Conservation (phyloP, 1,140 invertebrate genomes). For the Brachionus manjavacas region DNA sequence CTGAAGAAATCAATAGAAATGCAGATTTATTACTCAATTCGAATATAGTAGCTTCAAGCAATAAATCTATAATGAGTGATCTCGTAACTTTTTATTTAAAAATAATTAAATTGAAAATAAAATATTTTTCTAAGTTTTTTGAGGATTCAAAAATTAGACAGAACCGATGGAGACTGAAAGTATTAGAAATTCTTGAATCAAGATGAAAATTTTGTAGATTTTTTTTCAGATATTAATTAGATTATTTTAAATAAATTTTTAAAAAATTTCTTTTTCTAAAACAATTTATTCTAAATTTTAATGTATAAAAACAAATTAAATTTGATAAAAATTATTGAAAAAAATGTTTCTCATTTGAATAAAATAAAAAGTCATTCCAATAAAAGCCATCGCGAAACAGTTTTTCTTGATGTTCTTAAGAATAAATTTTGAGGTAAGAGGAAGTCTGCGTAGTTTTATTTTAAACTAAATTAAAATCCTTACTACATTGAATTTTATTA, state of each 20-base stretch:
- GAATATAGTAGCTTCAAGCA: not conserved
- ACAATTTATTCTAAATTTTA: no score
- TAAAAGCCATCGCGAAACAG: no score
- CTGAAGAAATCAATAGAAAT: not conserved
- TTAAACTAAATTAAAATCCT: no score
- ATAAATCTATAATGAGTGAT: slow-evolving; percentile 16
- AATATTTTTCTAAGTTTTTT: slow-evolving; percentile 18
- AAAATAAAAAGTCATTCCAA: no score
- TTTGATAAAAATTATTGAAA: no score
- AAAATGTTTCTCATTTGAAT: no score
- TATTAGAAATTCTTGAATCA: not conserved
- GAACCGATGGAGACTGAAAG: not conserved
- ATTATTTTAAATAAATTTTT: not conserved
- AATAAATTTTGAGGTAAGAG: no score
- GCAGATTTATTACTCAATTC: slow-evolving; percentile 14
- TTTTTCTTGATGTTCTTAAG: no score
- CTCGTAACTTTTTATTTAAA: not conserved
- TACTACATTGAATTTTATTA: no score
- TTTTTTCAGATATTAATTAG: not conserved
- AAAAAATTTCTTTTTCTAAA: no score
- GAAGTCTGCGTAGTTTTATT: no score
- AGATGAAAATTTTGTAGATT: not conserved
- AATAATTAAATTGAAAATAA: not conserved
- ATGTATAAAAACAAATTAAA: no score
- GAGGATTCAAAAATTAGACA: not conserved